phyloP scores from a whole-genome alignment of 2,888 invertebrate species.

The Choreutis nemorana region DNA sequence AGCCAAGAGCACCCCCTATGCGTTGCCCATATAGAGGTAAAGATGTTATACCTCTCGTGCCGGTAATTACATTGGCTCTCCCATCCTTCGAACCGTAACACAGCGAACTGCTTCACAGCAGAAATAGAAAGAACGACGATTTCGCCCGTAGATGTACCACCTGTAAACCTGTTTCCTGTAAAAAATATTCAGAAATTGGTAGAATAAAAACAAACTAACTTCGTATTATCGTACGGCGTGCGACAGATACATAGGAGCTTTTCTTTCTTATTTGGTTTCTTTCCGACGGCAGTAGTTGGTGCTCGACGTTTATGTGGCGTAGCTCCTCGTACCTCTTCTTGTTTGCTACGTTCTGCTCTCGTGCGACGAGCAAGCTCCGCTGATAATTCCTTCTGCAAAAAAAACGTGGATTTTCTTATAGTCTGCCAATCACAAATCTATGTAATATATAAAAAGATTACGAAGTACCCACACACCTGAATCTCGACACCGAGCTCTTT shows the following conservation, averaged over 20 bases:
- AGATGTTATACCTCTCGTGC: too few species aligned
- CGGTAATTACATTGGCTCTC: too few species aligned
- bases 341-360: constrained; percentile 75
- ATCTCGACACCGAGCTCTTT: constrained; percentile 91
- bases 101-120: too few species aligned
- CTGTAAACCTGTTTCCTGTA: constrained; percentile 4
- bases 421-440: background rate
- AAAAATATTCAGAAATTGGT: constrained; percentile 2
- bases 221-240: constrained; percentile 94
- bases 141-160: too few species aligned
- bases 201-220: constrained; percentile 61
- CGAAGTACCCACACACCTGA: constrained; percentile 63
- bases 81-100: too few species aligned
- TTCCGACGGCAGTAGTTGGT: constrained; percentile 27
- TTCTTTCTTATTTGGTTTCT: constrained; percentile 69
- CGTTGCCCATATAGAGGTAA: too few species aligned
- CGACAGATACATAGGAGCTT: constrained; percentile 91
- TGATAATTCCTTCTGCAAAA: constrained; percentile 73
- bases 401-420: background rate
- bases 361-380: constrained; percentile 75
- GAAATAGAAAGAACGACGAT: too few species aligned
- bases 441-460: background rate
- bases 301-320: constrained; percentile 37
- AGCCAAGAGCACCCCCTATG: too few species aligned
- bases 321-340: constrained; percentile 71